A percentile compares a stretch with the other conserved stretches of the same genome.
phyloP scores from a whole-genome alignment of 1,140 invertebrate species.

The Euura saliciscinereae region DNA sequence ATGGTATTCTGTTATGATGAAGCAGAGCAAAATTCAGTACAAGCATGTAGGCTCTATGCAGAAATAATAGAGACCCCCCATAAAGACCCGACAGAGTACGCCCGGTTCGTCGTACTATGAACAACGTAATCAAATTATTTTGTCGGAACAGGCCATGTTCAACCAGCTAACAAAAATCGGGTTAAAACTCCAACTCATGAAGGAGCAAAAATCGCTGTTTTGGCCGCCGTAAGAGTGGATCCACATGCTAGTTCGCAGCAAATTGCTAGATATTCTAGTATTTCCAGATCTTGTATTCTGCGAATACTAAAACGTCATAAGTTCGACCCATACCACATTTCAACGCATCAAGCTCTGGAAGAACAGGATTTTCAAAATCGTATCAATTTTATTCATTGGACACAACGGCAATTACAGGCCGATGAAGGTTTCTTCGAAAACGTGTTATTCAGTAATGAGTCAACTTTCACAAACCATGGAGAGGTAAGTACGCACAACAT shows the following conservation, averaged over 20 bases:
- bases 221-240: neutral
- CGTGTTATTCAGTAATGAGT: conserved; percentile 8
- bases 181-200: neutral
- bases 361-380: conserved; percentile 12
- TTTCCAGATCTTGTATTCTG: neutral
- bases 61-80: no score
- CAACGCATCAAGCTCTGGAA: neutral
- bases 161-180: conserved; percentile 2
- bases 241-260: neutral
- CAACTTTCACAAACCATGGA: conserved; percentile 9
- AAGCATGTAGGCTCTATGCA: conserved; percentile 4
- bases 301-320: conserved; percentile 11
- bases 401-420: conserved; percentile 8
- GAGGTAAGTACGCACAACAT: conserved; percentile 10
- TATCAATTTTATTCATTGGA: neutral
- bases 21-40: conserved; percentile 2
- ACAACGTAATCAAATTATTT: conserved; percentile 7
- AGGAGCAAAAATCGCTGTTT: conserved; percentile 2
- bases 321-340: conserved; percentile 7
- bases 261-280: neutral
- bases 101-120: neutral
- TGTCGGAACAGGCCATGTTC: neutral
- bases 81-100: neutral
- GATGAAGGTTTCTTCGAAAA: neutral
- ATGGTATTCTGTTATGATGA: conserved; percentile 9